phyloP scores from a whole-genome alignment of 37 sponge, comb jelly and placozoan species.

The Aphrocallistes beatrix region DNA sequence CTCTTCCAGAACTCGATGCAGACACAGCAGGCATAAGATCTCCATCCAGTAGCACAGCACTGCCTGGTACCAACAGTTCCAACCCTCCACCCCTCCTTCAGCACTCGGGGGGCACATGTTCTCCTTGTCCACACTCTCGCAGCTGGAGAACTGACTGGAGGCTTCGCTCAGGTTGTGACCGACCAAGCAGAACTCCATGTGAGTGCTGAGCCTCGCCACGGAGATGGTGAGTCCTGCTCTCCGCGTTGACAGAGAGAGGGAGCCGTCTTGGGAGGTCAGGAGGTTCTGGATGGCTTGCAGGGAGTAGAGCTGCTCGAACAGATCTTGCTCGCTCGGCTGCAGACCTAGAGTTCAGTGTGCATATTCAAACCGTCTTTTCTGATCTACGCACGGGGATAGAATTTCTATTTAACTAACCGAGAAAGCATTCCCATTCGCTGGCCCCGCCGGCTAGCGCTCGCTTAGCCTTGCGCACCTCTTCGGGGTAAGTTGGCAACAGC shows the following conservation, averaged over 20 bases:
- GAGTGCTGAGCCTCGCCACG: background rate
- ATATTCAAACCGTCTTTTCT: too few relatives aligned
- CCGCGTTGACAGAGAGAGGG: background rate
- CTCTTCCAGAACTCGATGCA: background rate
- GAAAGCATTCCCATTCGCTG: background rate
- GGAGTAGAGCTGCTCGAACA: background rate
- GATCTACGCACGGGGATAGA: background rate
- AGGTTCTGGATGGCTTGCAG: background rate
- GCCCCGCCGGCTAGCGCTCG: background rate
- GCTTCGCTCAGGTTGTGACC: background rate
- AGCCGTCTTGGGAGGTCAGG: background rate
- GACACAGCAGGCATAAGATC: background rate
- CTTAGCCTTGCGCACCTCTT: background rate
- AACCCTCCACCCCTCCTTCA: background rate
- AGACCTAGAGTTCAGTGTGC: background rate
- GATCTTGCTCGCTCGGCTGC: background rate
- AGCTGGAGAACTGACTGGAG: background rate
- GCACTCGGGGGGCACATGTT: background rate
- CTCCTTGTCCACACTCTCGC: background rate
- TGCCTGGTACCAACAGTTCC: constrained; percentile 4
- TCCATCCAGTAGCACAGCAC: constrained; percentile 14
- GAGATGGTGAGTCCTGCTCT: background rate
- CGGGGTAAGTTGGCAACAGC: background rate
- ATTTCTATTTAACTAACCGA: background rate
- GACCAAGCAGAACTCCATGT: constrained; percentile 16